Evolutionary conservation across 2,888 invertebrate species (phyloP).

Genomic region (Synergus umbraculus): DNA sequence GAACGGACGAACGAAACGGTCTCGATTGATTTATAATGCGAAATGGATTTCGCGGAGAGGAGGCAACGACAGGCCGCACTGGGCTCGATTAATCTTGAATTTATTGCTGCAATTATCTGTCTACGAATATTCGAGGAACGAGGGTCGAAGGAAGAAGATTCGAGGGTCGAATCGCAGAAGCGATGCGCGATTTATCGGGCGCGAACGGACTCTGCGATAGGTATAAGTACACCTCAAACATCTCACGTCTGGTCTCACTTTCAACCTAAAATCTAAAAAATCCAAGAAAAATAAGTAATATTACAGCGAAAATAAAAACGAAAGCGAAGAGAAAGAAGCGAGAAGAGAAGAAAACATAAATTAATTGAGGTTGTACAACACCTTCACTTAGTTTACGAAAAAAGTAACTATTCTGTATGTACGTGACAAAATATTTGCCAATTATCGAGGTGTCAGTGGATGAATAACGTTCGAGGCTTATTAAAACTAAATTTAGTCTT

Average conservation of each 20-base stretch:
- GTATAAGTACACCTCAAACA: constrained; percentile 34
- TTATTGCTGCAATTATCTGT: constrained; percentile 72
- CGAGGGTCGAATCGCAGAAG: constrained; percentile 40
- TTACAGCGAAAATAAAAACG: not conserved
- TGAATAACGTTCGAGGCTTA: not conserved
- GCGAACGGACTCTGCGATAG: constrained; percentile 31
- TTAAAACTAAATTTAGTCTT: constrained; percentile 30
- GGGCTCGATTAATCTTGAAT: constrained; percentile 71
- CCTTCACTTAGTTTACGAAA: not conserved
- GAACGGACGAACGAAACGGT: constrained; percentile 48
- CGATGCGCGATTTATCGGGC: constrained; percentile 52
- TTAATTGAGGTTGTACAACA: not conserved
- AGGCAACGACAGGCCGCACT: constrained; percentile 66
- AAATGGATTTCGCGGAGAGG: constrained; percentile 70
- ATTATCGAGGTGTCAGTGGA: constrained; percentile 11
- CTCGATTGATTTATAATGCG: constrained; percentile 71
- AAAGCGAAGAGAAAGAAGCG: too few relatives aligned
- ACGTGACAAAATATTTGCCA: constrained; percentile 15
- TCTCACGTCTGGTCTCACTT: constrained; percentile 28
- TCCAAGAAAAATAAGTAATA: not conserved
- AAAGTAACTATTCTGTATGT: not conserved
- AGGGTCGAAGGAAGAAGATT: constrained; percentile 42
- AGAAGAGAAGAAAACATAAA: not conserved
- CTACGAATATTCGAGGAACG: constrained; percentile 67
- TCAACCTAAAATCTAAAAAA: constrained; percentile 7